Evolutionary conservation across 2,113 vertebrate genomes (phyloP), one percentile per base, ranked within the genome.

Genomic region (Anolis sagrei): DNA sequence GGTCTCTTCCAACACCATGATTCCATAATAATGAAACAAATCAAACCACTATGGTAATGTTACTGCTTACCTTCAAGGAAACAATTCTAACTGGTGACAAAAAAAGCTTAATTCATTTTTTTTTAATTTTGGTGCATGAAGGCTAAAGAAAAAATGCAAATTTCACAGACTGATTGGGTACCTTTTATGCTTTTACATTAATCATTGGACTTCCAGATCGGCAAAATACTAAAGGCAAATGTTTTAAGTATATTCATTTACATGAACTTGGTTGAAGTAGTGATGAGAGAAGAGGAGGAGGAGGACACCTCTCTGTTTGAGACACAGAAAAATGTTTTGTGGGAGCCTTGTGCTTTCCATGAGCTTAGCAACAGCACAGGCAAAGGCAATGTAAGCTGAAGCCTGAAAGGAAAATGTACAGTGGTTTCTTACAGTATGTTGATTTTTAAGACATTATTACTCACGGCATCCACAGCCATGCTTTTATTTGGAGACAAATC

Each of bases 371-470:
- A 14, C 3, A 73, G 34, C 34, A 39, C 7, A 36, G 32, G 69
- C 32, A 72, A 34, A 72, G 69, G 27, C 29, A 16, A 5, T 54
- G 29, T 10, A 25, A 79, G 27, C 16, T 29, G 25, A 11, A 78
- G 19, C 21, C 79, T 87, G 64, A 58, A 7, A 64, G 51, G 21
- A 82, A 1, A 34, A 23, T 83, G 84, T 29, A 4, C 8, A 9
- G 23, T 10, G 1, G 8, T 29, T 6, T 76, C 70, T 0, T 2
- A 0, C 69, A 61, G 0, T 13, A 82, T 72, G 62, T 88, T 58
- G 27, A 81, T 66, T 86, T 48, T 86, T 39, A 77, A 83, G 83
- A 61, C 39, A 69, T 27, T 19, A n/a, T 83, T 89, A 92, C 81
- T 19, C 77, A 58, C 54, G 64, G 7, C 0, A 0, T 87, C 0